Conservation (phyloP, 2,113 vertebrate species). For the Talpa occidentalis region DNA sequence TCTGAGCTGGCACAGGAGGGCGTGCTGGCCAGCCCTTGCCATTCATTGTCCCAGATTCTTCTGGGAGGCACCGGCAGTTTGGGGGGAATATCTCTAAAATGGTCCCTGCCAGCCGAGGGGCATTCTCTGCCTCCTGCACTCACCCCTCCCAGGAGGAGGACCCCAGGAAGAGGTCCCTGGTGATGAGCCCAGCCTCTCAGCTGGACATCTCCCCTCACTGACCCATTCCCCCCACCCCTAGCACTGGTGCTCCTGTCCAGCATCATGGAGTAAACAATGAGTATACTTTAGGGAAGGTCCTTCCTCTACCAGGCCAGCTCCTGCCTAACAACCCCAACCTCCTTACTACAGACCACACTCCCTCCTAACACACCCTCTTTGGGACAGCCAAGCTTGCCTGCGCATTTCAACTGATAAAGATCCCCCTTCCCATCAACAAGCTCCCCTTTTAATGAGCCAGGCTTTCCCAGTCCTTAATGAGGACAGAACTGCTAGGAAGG, state of each 20-base stretch:
- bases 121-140: background rate
- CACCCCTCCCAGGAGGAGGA: background rate
- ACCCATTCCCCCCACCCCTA: background rate
- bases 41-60: background rate
- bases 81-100: background rate
- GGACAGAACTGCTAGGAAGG: conserved; percentile 17
- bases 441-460: background rate
- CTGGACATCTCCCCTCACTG: background rate
- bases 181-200: background rate
- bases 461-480: background rate
- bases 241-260: background rate
- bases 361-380: background rate
- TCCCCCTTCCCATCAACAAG: background rate
- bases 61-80: background rate
- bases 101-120: too few relatives aligned
- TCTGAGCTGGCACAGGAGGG: background rate
- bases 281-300: background rate
- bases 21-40: background rate
- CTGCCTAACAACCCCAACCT: background rate
- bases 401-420: background rate
- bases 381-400: background rate
- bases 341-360: background rate
- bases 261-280: background rate
- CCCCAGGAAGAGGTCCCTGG: background rate
- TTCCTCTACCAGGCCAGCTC: background rate